A percentile compares a stretch with the other conserved stretches of the same genome.
phyloP scores from a whole-genome alignment of 2,113 vertebrate species.

The Cyprinodon variegatus region DNA sequence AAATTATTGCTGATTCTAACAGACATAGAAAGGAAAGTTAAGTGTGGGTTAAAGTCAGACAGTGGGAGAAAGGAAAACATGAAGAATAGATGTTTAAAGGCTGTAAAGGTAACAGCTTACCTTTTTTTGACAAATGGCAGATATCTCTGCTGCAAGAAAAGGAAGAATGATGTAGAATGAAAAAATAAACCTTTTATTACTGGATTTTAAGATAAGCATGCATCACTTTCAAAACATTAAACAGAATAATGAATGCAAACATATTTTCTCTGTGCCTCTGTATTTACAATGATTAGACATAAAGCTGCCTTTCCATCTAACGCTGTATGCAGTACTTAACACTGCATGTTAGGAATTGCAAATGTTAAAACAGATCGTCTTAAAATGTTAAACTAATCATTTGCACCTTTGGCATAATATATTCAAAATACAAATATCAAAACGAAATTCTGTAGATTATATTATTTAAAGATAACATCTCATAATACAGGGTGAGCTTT shows the following conservation, averaged over 20 bases:
- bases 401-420: background rate
- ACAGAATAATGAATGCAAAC: background rate
- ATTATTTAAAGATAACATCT: too few relatives aligned
- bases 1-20: too few relatives aligned
- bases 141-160: constrained; percentile 96
- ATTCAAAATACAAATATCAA: background rate
- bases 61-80: background rate
- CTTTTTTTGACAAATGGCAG: constrained; percentile 99
- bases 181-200: background rate
- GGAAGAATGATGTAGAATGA: constrained; percentile 69
- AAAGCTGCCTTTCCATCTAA: background rate
- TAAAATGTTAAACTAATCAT: background rate
- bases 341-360: background rate
- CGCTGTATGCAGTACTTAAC: background rate
- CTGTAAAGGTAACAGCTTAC: constrained; percentile 83
- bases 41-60: background rate
- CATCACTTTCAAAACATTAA: background rate
- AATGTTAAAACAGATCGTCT: too few relatives aligned
- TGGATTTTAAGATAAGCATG: too few relatives aligned
- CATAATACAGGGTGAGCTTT: too few relatives aligned
- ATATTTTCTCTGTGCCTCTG: background rate
- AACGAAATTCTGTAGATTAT: too few relatives aligned
- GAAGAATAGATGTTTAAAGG: background rate
- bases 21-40: too few relatives aligned
- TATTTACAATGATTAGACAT: background rate